A percentile compares a stretch with the other conserved stretches of the same genome.
Evolutionary conservation across 2,888 invertebrate genomes (phyloP).

Genomic region (Parochlus steinenii): DNA sequence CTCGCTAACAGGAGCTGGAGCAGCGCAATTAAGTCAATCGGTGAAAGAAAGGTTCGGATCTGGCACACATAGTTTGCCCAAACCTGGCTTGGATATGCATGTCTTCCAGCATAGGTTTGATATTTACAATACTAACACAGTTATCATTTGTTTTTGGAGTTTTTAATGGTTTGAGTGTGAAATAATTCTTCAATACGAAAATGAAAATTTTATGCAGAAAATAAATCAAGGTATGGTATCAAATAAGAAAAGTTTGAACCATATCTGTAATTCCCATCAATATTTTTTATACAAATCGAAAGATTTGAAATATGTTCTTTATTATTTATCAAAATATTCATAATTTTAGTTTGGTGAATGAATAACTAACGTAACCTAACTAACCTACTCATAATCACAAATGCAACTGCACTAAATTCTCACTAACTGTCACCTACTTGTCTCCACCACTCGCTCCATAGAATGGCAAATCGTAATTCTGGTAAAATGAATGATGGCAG

Average conservation of each 20-base stretch:
- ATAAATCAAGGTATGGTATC: too few species aligned
- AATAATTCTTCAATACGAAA: too few species aligned
- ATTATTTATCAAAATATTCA: too few species aligned
- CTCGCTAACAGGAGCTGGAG: conserved; percentile 69
- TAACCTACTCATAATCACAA: background rate
- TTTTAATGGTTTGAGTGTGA: too few species aligned
- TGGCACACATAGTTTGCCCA: conserved; percentile 75
- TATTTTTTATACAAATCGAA: too few species aligned
- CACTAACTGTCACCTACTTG: conserved; percentile 17
- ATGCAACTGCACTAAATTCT: background rate
- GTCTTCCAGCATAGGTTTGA: conserved; percentile 35
- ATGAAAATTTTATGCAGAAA: too few species aligned
- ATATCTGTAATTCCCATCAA: too few species aligned
- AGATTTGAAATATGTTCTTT: too few species aligned
- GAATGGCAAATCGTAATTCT: conserved; percentile 32
- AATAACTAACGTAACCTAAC: background rate
- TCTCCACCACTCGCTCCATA: conserved; percentile 17
- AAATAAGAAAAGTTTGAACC: too few species aligned
- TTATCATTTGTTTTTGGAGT: too few species aligned
- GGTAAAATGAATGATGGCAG: conserved; percentile 59
- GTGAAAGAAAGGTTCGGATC: conserved; percentile 67
- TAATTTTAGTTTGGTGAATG: too few species aligned
- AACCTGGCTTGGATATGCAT: conserved; percentile 47
- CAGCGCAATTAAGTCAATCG: conserved; percentile 72
- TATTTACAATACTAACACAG: too few species aligned